Evolutionary conservation across 2,113 vertebrate species (phyloP).

Genomic region (Hemibates koningsi): DNA sequence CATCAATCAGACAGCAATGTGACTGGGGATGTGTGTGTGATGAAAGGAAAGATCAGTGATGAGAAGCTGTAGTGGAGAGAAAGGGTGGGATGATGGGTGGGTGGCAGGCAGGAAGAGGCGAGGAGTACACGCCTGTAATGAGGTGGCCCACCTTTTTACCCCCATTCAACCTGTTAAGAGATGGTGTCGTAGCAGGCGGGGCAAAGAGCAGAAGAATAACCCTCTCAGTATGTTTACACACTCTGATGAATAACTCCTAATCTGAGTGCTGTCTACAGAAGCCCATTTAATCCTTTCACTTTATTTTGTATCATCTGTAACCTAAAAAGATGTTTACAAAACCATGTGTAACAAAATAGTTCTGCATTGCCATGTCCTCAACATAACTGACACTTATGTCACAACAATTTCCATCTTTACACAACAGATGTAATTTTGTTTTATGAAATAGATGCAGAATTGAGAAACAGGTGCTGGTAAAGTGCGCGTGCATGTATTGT

Average conservation of each 20-base stretch:
- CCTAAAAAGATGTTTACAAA: background rate
- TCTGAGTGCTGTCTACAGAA: background rate
- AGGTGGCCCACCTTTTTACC: constrained; percentile 22
- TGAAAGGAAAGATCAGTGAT: constrained; percentile 60
- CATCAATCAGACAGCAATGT: constrained; percentile 59
- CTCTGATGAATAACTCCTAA: background rate
- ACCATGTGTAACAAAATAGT: background rate
- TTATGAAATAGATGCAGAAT: constrained; percentile 19
- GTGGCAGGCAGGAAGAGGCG: constrained; percentile 38
- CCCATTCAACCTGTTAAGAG: constrained; percentile 6
- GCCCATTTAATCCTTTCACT: background rate
- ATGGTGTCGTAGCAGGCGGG: background rate
- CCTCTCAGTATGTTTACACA: background rate
- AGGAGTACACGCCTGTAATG: background rate
- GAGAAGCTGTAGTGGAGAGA: constrained; percentile 49
- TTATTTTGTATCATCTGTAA: background rate
- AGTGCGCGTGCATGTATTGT: background rate
- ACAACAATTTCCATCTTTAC: constrained; percentile 38
- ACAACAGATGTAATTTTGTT: constrained; percentile 37
- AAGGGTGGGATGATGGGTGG: constrained; percentile 21
- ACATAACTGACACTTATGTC: constrained; percentile 3
- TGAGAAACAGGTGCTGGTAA: constrained; percentile 3
- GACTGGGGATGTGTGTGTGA: constrained; percentile 55
- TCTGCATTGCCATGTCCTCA: background rate
- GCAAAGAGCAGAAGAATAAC: background rate